phyloP scores from a whole-genome alignment of 2,113 vertebrate genomes.

The Phylloscopus trochiloides region DNA sequence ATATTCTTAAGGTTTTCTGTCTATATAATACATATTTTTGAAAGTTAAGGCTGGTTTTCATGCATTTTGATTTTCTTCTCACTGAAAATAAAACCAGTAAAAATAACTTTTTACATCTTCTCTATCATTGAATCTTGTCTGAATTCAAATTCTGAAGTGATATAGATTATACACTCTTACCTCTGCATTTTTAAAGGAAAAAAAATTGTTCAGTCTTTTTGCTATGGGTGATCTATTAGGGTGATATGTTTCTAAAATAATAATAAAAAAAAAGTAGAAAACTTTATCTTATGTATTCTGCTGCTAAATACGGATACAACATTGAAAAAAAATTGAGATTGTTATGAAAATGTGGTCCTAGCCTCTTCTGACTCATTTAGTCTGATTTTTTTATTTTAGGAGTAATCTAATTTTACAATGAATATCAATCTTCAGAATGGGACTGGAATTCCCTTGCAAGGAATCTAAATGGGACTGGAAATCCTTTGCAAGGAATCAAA shows the following conservation, averaged over 20 bases:
- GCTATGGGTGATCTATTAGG: accelerated
- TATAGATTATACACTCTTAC: neutral
- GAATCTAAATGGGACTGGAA: neutral
- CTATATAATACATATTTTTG: neutral
- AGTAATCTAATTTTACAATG: neutral
- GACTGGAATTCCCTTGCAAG: neutral
- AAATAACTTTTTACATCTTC: neutral
- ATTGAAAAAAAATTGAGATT: neutral
- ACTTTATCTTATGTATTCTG: neutral
- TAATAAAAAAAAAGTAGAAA: neutral
- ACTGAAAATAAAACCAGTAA: neutral
- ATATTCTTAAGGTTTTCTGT: neutral
- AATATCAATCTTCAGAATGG: neutral
- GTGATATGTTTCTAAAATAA: neutral
- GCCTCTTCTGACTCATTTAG: neutral
- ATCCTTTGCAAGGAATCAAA: neutral
- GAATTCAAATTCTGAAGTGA: neutral
- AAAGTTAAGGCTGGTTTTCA: neutral
- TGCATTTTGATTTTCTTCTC: neutral
- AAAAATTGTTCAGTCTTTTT: neutral
- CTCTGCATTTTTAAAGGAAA: neutral
- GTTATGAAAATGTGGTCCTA: neutral
- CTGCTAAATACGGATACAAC: neutral
- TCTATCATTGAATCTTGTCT: neutral
- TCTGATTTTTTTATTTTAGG: neutral